phyloP scores from a whole-genome alignment of 2,888 invertebrate genomes.

The Scaptomyza cyrtandrae region DNA sequence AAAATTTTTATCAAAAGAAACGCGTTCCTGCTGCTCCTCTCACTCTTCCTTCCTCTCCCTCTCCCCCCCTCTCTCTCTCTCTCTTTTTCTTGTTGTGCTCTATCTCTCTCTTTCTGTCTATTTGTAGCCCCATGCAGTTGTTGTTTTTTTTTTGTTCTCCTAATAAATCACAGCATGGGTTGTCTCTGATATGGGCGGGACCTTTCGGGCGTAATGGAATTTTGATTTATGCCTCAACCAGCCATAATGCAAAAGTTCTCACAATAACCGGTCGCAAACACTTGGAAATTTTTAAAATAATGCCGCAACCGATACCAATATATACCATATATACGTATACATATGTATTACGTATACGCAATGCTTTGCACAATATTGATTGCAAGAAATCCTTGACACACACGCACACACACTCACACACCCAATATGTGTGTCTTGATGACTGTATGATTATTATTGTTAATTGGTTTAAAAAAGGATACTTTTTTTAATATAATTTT shows the following conservation, averaged over 20 bases:
- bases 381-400: background rate
- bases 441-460: constrained; percentile 2
- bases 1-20: constrained; percentile 84
- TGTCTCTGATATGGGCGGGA: constrained; percentile 83
- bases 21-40: constrained; percentile 69
- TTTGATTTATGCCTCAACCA: constrained; percentile 82
- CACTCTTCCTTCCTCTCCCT: constrained; percentile 18
- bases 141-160: constrained; percentile 46
- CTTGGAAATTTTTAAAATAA: constrained; percentile 55
- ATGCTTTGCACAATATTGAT: constrained; percentile 49
- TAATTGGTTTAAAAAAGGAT: background rate
- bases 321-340: background rate
- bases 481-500: background rate
- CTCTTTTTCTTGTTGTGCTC: constrained; percentile 3
- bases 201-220: constrained; percentile 83
- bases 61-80: constrained; percentile 10
- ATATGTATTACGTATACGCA: constrained; percentile 46
- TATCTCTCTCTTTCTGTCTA: constrained; percentile 16
- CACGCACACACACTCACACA: background rate
- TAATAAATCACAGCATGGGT: constrained; percentile 83
- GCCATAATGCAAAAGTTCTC: constrained; percentile 82
- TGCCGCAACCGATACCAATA: constrained; percentile 31
- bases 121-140: constrained; percentile 48
- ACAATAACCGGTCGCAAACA: constrained; percentile 54
- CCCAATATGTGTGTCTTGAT: constrained; percentile 5